A percentile compares a stretch with the other conserved stretches of the same genome.
phyloP scores from a whole-genome alignment of 2,888 invertebrate genomes.

The Drosophila picticornis region DNA sequence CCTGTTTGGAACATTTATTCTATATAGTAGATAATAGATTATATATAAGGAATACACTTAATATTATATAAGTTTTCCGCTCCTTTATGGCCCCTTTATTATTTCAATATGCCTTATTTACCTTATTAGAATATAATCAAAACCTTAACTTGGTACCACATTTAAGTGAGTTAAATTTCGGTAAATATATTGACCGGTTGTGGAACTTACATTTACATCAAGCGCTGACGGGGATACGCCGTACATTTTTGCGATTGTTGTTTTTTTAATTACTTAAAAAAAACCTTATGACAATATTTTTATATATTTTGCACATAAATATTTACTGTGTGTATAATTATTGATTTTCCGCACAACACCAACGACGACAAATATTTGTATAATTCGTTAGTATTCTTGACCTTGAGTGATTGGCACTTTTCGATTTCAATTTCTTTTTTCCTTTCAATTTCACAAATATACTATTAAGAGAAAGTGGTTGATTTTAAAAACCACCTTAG shows the following conservation, averaged over 20 bases:
- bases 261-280: slow-evolving; percentile 24
- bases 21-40: background rate
- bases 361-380: slow-evolving; percentile 17
- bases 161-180: too few relatives aligned
- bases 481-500: slow-evolving; percentile 31
- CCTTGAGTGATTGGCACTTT: slow-evolving; percentile 51
- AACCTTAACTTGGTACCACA: background rate
- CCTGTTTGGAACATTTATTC: slow-evolving; percentile 1
- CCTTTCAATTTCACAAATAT: slow-evolving; percentile 26
- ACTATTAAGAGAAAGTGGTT: slow-evolving; percentile 16
- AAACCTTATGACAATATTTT: slow-evolving; percentile 16
- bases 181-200: slow-evolving; percentile 24
- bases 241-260: slow-evolving; percentile 57
- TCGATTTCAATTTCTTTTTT: slow-evolving; percentile 36
- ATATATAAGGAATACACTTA: background rate
- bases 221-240: slow-evolving; percentile 60
- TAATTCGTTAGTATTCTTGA: slow-evolving; percentile 28
- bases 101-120: background rate
- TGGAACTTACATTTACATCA: slow-evolving; percentile 64
- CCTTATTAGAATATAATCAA: background rate
- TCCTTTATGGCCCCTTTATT: background rate
- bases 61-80: background rate
- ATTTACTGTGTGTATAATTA: slow-evolving; percentile 41
- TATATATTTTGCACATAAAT: slow-evolving; percentile 33
- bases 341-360: slow-evolving; percentile 47